Percentiles rank a stretch among this genome's conserved stretches.
Conservation (phyloP, 2,888 invertebrate species). For the Trimorus sp. region DNA sequence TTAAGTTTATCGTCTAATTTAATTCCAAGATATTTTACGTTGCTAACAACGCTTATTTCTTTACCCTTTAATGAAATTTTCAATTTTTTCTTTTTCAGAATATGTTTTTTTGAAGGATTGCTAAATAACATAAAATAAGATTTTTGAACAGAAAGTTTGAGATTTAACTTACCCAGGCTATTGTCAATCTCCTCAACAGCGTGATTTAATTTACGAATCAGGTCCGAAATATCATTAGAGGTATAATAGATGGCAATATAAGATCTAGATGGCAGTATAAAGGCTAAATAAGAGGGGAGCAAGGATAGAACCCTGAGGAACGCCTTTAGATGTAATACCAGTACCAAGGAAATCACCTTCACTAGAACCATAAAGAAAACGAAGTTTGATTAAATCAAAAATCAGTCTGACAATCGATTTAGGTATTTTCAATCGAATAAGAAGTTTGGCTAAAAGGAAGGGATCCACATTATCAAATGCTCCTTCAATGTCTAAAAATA, state of each 20-base stretch:
- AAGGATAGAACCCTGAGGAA: constrained; percentile 6
- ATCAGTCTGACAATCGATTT: neutral
- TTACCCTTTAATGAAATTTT: too few relatives aligned
- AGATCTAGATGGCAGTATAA: neutral
- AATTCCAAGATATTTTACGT: too few relatives aligned
- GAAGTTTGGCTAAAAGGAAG: neutral
- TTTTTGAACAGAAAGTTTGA: neutral
- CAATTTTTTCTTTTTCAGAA: too few relatives aligned
- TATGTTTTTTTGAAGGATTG: neutral
- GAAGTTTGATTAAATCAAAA: neutral
- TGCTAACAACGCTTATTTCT: too few relatives aligned
- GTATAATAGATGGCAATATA: neutral
- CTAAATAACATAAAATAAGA: neutral
- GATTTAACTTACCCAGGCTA: too few relatives aligned
- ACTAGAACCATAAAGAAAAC: neutral
- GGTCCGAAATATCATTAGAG: too few relatives aligned
- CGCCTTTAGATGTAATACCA: neutral
- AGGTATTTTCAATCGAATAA: neutral
- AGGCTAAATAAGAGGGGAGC: neutral
- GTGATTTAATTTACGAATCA: neutral
- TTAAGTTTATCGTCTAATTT: too few relatives aligned
- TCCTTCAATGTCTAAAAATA: neutral
- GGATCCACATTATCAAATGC: neutral
- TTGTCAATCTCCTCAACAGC: neutral
- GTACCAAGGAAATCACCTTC: neutral